These are phyloP conservation scores for Merodon equestris DNA, from an alignment of 2,888 invertebrate species.

Conservation along the genomic window DNA sequence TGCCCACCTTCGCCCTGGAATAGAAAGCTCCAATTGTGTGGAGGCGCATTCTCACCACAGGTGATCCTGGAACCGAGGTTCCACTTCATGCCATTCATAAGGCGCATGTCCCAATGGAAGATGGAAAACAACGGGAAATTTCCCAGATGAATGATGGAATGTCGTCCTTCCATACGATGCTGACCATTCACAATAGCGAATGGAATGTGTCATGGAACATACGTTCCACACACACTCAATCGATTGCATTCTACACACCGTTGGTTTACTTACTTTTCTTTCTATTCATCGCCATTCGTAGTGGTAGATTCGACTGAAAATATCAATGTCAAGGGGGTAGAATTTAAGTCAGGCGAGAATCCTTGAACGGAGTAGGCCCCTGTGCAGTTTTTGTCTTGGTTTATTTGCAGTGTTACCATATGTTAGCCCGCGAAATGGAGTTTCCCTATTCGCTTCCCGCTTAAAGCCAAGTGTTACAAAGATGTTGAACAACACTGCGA, in stretches of 20 bases:
- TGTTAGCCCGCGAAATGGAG: constrained; percentile 30
- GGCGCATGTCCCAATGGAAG: constrained; percentile 35
- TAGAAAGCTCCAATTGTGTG: constrained; percentile 2
- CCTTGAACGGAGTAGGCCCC: constrained; percentile 18
- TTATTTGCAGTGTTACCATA: constrained; percentile 34
- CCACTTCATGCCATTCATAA: constrained; percentile 11
- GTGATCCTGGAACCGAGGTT: constrained; percentile 1
- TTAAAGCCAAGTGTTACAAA: constrained; percentile 7
- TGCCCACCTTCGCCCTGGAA: constrained; percentile 43
- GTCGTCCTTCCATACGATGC: constrained; percentile 30
- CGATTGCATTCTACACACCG: constrained; percentile 32
- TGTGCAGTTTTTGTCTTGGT: constrained; percentile 16
- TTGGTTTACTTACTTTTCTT: too few species aligned
- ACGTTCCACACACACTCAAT: constrained; percentile 50
- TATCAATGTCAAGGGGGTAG: constrained; percentile 63
- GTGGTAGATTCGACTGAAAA: constrained; percentile 45
- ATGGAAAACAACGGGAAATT: constrained; percentile 39
- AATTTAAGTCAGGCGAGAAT: constrained; percentile 10
- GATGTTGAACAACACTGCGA: constrained; percentile 3
- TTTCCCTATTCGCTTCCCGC: constrained; percentile 30
- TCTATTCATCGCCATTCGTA: too few species aligned
- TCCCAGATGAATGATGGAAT: too few species aligned
- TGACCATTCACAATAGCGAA: constrained; percentile 59
- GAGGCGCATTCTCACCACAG: constrained; percentile 58
- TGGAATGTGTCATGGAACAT: constrained; percentile 46